A percentile compares a stretch with the other conserved stretches of the same genome.
These are phyloP conservation scores for Meganola albula DNA, from an alignment of 2,888 invertebrate species.

Conservation along the genomic window DNA sequence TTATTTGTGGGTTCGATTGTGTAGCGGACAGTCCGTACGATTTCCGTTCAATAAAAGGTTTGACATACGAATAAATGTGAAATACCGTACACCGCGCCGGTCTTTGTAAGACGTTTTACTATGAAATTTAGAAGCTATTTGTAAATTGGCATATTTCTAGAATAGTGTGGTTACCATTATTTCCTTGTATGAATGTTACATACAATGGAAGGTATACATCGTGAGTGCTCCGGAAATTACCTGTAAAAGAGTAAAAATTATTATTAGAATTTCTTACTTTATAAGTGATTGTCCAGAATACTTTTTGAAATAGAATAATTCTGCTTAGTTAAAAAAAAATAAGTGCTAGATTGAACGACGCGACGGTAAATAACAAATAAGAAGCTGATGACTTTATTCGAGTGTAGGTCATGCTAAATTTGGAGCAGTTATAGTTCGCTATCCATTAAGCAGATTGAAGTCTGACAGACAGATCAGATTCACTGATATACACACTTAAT, in stretches of 20 bases:
- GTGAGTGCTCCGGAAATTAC: conserved; percentile 53
- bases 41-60: conserved; percentile 64
- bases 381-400: conserved; percentile 7
- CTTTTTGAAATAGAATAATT: no score
- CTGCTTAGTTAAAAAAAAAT: no score
- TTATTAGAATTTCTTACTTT: no score
- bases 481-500: conserved; percentile 19
- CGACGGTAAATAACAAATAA: conserved; percentile 7
- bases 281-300: no score
- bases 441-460: conserved; percentile 28
- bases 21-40: conserved; percentile 53
- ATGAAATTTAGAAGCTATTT: conserved; percentile 52
- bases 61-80: conserved; percentile 42
- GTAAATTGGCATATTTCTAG: conserved; percentile 35
- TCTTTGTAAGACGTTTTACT: conserved; percentile 42
- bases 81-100: conserved; percentile 46
- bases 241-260: conserved; percentile 51
- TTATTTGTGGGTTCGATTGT: conserved; percentile 65
- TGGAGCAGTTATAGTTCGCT: conserved; percentile 16
- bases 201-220: conserved; percentile 38
- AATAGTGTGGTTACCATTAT: conserved; percentile 33
- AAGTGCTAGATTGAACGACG: no score
- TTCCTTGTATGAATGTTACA: no score
- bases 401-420: conserved; percentile 20
- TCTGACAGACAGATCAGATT: conserved; percentile 21